Evolutionary conservation across 2,797 vertebrate species (phyloP).

Genomic region (Dallia pectoralis): DNA sequence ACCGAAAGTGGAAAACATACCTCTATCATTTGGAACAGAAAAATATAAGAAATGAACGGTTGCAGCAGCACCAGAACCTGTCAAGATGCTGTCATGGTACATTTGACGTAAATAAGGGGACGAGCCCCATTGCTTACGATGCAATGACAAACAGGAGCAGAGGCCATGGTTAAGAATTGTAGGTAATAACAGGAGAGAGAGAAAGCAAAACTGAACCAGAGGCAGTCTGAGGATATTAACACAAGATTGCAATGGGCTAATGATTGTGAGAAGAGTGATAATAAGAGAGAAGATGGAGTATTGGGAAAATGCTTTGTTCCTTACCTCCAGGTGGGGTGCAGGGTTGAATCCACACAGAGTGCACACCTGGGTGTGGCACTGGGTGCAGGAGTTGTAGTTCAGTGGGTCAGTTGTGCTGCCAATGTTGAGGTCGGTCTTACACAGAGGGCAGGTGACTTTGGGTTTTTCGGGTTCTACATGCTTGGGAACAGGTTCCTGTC

Average conservation of each 20-base stretch:
- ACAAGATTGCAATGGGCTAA: background rate
- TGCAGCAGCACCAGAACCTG: background rate
- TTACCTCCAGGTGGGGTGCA: conserved; percentile 97
- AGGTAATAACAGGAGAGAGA: background rate
- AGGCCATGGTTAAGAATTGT: background rate
- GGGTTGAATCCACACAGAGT: conserved; percentile 98
- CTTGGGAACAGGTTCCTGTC: conserved; percentile 50
- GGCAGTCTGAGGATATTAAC: background rate
- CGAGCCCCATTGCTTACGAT: background rate
- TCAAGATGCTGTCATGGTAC: background rate
- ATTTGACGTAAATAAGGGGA: background rate
- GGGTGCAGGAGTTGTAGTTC: conserved; percentile 94
- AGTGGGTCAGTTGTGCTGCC: conserved; percentile 76
- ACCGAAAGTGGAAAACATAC: background rate
- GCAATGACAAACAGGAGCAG: conserved; percentile 1
- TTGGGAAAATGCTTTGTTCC: conserved; percentile 29
- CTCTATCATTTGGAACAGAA: background rate
- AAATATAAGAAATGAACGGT: background rate
- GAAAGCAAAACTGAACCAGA: background rate
- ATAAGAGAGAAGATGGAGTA: background rate
- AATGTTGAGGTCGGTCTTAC: conserved; percentile 92
- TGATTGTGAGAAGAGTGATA: background rate
- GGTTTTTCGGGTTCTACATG: conserved; percentile 77
- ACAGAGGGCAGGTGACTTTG: conserved; percentile 89
- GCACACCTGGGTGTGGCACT: conserved; percentile 92